Conservation (phyloP, 2,888 invertebrate species). For the Volucella zonaria region DNA sequence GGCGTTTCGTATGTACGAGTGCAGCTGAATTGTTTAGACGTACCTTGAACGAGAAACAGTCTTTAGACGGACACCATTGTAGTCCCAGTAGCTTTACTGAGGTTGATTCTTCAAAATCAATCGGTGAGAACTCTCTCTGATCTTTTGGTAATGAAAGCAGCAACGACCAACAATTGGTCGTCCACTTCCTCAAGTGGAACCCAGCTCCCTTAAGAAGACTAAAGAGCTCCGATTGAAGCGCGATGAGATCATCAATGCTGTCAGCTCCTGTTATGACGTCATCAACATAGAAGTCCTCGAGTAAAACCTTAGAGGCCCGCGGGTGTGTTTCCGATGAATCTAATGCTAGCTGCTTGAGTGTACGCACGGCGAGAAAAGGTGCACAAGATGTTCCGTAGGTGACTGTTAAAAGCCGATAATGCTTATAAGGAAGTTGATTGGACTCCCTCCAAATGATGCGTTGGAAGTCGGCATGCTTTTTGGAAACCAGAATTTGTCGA, state of each 20-base stretch:
- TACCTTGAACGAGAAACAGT: not conserved
- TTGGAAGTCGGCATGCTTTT: conserved; percentile 55
- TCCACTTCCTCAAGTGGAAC: no score
- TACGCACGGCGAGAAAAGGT: conserved; percentile 57
- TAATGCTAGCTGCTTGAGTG: conserved; percentile 50
- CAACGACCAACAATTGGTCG: not conserved
- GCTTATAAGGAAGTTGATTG: conserved; percentile 19
- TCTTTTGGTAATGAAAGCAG: not conserved
- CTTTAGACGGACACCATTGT: conserved; percentile 2
- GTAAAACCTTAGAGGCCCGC: conserved; percentile 35
- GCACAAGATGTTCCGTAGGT: conserved; percentile 61
- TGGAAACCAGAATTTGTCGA: conserved; percentile 52
- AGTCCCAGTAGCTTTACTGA: conserved; percentile 7
- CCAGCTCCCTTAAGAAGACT: not conserved
- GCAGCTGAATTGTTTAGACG: not conserved
- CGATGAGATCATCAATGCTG: conserved; percentile 41
- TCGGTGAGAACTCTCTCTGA: not conserved
- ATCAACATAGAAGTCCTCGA: conserved; percentile 67
- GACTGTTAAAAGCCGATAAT: conserved; percentile 59
- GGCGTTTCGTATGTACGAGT: conserved; percentile 7
- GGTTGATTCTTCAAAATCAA: conserved; percentile 1
- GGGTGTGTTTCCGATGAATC: conserved; percentile 51
- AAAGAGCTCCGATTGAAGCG: no score
- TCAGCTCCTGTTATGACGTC: conserved; percentile 43
- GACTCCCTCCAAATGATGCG: conserved; percentile 62